Percentiles rank a stretch among this genome's conserved stretches.
These are phyloP conservation scores for Drosophila meridiana DNA, from an alignment of 2,888 invertebrate species.

Conservation along the genomic window DNA sequence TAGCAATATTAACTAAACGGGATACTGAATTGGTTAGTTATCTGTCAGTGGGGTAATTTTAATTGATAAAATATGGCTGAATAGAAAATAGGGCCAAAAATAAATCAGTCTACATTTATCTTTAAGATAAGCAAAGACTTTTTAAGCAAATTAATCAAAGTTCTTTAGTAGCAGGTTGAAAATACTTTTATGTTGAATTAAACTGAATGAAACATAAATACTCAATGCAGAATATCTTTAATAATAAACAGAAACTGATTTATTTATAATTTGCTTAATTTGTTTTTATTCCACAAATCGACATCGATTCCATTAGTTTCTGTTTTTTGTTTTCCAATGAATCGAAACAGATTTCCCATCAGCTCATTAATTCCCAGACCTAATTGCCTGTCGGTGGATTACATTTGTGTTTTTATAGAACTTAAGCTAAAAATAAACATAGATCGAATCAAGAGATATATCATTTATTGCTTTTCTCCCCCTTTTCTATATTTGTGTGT, in stretches of 20 bases:
- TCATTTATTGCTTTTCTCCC: constrained; percentile 27
- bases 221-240: neutral
- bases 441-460: constrained; percentile 10
- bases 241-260: neutral
- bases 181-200: neutral
- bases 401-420: constrained; percentile 3
- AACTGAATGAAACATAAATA: neutral
- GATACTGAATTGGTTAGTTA: neutral
- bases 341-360: neutral
- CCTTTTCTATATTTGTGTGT: constrained; percentile 21
- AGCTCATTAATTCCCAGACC: neutral
- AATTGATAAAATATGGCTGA: neutral
- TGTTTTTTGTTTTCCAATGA: neutral
- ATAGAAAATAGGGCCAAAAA: neutral
- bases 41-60: neutral
- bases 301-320: neutral
- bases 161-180: neutral
- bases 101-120: neutral
- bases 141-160: too few relatives aligned
- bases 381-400: constrained; percentile 1
- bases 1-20: neutral
- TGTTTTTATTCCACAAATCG: constrained; percentile 1
- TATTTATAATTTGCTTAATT: neutral
- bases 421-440: constrained; percentile 30
- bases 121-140: neutral